Percentiles rank a stretch among this genome's conserved stretches.
These are phyloP conservation scores for Napeogenes inachia DNA, from an alignment of 2,888 invertebrate genomes.

Conservation along the genomic window DNA sequence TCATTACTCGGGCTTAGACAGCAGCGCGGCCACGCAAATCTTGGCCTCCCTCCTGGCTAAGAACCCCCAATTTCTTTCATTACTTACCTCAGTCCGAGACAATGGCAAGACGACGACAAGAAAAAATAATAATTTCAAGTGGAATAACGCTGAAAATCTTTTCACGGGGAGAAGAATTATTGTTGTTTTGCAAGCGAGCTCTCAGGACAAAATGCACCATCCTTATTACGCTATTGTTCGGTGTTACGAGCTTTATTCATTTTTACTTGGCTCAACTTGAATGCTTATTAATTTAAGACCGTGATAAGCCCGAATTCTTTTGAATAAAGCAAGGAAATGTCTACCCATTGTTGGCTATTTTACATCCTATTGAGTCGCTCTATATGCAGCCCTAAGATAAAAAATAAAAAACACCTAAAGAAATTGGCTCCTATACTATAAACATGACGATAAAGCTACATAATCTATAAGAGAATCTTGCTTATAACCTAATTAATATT, in stretches of 20 bases:
- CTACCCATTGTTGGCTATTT: conserved; percentile 72
- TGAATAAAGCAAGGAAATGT: conserved; percentile 72
- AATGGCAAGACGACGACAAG: conserved; percentile 75
- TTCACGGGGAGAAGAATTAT: conserved; percentile 75
- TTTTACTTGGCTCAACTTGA: conserved; percentile 78
- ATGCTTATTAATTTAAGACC: conserved; percentile 77
- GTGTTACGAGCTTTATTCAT: conserved; percentile 76
- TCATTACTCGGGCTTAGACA: conserved; percentile 74
- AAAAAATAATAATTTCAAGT: conserved; percentile 78
- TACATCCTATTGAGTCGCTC: conserved; percentile 60
- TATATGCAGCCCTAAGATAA: conserved; percentile 33
- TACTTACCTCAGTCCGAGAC: conserved; percentile 76
- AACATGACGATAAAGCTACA: neutral
- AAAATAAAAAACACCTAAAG: neutral
- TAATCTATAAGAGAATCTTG: too few relatives aligned
- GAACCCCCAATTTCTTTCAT: conserved; percentile 76
- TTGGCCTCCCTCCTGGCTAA: conserved; percentile 62
- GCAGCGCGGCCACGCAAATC: conserved; percentile 72
- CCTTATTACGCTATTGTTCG: conserved; percentile 76
- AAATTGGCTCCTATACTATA: neutral
- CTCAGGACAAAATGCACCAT: conserved; percentile 77
- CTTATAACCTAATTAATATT: too few relatives aligned
- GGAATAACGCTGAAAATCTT: conserved; percentile 78
- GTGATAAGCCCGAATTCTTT: conserved; percentile 76
- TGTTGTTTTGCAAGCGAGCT: conserved; percentile 77